Conservation (phyloP, 2,797 vertebrate species). For the Mionectes olivaceus region DNA sequence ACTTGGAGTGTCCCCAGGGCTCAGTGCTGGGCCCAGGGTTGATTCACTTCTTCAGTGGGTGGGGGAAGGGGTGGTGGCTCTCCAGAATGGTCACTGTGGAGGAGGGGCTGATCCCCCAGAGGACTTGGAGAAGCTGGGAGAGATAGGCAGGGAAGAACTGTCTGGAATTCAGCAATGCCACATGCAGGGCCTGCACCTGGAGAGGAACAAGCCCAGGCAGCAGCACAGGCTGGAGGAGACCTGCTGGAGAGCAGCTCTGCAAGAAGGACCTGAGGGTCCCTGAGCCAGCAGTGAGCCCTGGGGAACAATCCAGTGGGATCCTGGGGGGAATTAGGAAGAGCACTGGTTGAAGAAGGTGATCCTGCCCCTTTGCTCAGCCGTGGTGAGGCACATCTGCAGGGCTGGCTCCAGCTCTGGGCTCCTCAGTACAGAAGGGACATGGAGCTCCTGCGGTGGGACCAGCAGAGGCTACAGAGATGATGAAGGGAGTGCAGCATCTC, state of each 20-base stretch:
- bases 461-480: neutral
- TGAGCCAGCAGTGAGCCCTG: neutral
- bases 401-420: neutral
- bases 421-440: neutral
- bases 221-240: neutral
- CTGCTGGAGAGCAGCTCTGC: neutral
- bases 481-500: neutral
- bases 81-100: neutral
- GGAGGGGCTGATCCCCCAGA: neutral
- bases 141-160: neutral
- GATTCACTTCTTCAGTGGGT: neutral
- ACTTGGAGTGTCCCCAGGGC: neutral
- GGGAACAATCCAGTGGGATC: neutral
- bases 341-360: neutral
- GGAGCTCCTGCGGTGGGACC: neutral
- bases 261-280: neutral
- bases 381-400: neutral
- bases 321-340: neutral
- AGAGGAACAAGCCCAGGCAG: neutral
- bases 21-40: neutral
- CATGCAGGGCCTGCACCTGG: neutral
- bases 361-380: neutral
- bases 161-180: fast-evolving
- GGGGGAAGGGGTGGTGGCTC: neutral
- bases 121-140: neutral